A percentile compares a stretch with the other conserved stretches of the same genome.
These are phyloP conservation scores for Caloenas nicobarica DNA, from an alignment of 2,113 vertebrate species.

Conservation along the genomic window DNA sequence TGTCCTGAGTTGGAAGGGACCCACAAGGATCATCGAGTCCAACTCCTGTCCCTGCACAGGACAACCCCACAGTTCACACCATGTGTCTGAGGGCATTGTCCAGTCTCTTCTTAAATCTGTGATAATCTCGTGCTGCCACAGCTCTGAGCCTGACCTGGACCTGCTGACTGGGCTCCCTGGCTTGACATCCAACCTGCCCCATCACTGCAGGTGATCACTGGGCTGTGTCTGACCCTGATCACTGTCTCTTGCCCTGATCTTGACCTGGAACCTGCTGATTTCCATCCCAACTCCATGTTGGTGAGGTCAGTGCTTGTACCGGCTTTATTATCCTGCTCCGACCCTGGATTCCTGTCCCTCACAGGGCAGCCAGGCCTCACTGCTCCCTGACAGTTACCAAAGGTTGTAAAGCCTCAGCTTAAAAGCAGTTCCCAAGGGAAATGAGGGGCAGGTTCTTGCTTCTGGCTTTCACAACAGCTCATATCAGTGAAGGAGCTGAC, in stretches of 20 bases:
- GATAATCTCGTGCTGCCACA: fast-evolving
- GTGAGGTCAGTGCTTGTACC: neutral
- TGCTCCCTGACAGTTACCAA: neutral
- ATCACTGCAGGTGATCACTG: neutral
- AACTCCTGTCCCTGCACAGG: too few species aligned
- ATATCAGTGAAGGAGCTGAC: neutral
- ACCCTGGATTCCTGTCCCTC: neutral
- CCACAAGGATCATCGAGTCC: too few species aligned
- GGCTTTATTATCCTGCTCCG: neutral
- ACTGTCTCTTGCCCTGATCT: neutral
- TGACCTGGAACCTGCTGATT: neutral
- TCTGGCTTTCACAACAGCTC: neutral
- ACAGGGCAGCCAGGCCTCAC: neutral
- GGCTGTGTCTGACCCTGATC: neutral
- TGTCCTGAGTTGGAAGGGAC: too few species aligned
- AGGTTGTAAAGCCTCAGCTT: neutral
- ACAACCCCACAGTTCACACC: too few species aligned
- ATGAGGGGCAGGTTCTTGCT: neutral
- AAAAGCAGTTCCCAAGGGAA: neutral
- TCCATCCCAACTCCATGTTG: neutral
- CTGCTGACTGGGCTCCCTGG: neutral
- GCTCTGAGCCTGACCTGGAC: neutral
- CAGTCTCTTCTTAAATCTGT: neutral
- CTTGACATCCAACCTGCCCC: neutral
- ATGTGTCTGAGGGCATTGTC: too few species aligned